Conservation (phyloP, 2,797 vertebrate species). For the Bucorvus abyssinicus region DNA sequence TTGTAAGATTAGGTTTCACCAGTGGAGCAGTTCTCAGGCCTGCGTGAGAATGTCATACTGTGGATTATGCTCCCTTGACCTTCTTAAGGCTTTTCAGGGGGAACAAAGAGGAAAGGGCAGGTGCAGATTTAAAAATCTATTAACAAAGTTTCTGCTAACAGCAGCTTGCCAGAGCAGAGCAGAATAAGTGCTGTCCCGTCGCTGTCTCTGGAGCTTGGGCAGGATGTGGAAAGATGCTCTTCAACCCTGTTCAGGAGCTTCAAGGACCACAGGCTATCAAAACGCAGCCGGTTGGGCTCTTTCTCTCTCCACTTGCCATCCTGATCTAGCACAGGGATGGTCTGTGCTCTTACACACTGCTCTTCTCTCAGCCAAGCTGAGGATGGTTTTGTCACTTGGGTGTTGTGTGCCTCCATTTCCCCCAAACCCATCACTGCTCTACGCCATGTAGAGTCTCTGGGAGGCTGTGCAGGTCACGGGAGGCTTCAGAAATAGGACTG, state of each 20-base stretch:
- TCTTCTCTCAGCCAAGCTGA: not conserved
- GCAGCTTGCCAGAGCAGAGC: not conserved
- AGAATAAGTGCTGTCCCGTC: rapidly evolving
- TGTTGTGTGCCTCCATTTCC: not conserved
- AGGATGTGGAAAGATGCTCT: not conserved
- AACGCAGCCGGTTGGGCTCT: not conserved
- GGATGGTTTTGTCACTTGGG: not conserved
- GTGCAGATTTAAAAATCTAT: not conserved
- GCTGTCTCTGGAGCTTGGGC: not conserved
- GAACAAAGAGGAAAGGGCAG: not conserved
- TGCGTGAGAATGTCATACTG: not conserved
- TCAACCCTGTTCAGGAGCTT: not conserved
- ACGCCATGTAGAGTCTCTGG: not conserved
- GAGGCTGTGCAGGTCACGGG: rapidly evolving
- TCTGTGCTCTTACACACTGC: not conserved
- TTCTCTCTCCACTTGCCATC: not conserved
- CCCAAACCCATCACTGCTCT: not conserved
- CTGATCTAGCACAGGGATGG: not conserved
- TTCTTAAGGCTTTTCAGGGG: not conserved
- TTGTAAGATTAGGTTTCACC: not conserved
- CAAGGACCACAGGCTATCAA: not conserved
- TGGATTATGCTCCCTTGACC: not conserved
- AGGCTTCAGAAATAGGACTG: not conserved
- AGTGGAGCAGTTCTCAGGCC: not conserved
- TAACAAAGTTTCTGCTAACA: not conserved